Evolutionary conservation across 2,113 vertebrate genomes (phyloP).

Genomic region (Carlito syrichta): DNA sequence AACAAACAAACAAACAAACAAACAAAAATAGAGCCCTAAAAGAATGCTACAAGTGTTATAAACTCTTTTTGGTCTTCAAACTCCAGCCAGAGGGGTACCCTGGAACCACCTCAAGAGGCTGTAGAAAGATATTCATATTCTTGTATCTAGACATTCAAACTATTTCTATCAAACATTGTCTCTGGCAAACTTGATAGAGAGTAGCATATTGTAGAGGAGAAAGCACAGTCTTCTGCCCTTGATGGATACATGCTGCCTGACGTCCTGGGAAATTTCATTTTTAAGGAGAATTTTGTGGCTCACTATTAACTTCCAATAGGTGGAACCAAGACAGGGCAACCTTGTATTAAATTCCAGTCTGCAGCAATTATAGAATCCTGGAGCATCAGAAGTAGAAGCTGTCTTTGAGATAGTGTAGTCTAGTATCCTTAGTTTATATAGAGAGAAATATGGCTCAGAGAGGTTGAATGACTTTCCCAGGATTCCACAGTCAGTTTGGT

Average conservation of each 20-base stretch:
- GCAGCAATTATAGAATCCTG: background rate
- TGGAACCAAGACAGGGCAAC: background rate
- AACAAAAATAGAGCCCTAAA: too few species aligned
- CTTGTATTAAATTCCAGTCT: background rate
- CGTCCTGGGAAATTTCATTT: background rate
- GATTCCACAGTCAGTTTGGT: background rate
- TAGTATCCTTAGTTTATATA: background rate
- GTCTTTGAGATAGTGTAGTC: background rate
- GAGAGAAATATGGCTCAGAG: background rate
- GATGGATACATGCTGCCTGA: background rate
- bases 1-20: too few species aligned
- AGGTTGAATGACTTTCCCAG: background rate
- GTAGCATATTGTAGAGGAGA: background rate
- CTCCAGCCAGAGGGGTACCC: slow-evolving; percentile 45
- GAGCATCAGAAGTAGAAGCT: background rate
- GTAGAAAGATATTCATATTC: background rate
- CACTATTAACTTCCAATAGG: background rate
- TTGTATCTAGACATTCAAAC: background rate
- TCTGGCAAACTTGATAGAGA: background rate
- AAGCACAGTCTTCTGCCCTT: background rate
- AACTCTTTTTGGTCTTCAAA: slow-evolving; percentile 54
- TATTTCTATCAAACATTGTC: background rate
- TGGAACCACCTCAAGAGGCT: slow-evolving; percentile 49
- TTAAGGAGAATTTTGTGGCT: background rate
- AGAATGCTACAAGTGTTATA: background rate